Evolutionary conservation across 2,113 vertebrate species (phyloP).

Genomic region (Bungarus multicinctus): DNA sequence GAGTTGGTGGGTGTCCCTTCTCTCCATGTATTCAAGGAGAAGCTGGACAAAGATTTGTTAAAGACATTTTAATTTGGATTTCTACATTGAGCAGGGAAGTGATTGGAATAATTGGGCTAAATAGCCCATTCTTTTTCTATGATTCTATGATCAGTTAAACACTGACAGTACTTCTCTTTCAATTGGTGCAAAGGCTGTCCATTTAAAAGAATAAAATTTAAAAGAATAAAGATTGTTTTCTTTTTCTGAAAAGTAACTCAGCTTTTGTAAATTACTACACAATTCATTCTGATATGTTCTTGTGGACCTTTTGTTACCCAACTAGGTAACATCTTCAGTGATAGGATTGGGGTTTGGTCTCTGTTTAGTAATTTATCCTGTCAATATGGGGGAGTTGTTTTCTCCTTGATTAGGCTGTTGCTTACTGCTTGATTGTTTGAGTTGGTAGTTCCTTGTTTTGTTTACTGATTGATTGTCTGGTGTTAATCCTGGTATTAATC

Average conservation of each 20-base stretch:
- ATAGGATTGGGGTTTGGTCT: not conserved
- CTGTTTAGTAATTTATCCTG: not conserved
- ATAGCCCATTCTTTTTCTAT: not conserved
- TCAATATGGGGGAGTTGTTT: not conserved
- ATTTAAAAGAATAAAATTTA: not conserved
- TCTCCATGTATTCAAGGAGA: not conserved
- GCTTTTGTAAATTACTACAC: not conserved
- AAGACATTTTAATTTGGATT: not conserved
- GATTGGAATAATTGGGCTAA: not conserved
- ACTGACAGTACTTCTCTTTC: not conserved
- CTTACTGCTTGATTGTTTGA: not conserved
- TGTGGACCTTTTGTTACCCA: not conserved
- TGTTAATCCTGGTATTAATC: not conserved
- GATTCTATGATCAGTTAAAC: not conserved
- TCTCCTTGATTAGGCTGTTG: not conserved
- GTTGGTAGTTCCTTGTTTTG: not conserved
- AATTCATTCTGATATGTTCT: not conserved
- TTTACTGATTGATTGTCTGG: not conserved
- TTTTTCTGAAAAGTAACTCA: conserved; percentile 15
- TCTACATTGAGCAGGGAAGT: not conserved
- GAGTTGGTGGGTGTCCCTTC: not conserved
- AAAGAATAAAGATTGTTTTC: not conserved
- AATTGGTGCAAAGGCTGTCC: not conserved
- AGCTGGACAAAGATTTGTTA: not conserved
- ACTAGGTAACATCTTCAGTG: not conserved